Evolutionary conservation across 2,797 vertebrate species (phyloP).

Genomic region (Bradypodion ventrale): DNA sequence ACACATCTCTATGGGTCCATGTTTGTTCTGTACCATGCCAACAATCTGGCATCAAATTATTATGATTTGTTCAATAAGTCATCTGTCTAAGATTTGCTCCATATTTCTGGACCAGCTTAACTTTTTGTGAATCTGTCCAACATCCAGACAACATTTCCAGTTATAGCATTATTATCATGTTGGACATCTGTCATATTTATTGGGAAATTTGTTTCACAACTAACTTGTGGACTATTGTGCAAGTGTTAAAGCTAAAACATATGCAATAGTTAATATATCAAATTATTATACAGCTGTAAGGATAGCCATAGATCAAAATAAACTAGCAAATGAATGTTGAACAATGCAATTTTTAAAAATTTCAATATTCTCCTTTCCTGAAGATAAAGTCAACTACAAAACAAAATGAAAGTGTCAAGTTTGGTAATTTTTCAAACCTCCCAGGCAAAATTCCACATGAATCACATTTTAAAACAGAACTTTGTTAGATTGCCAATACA

Average conservation of each 20-base stretch:
- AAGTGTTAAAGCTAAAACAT: not conserved
- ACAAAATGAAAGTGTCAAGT: conserved; percentile 45
- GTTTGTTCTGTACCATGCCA: no score
- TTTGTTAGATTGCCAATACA: conserved; percentile 29
- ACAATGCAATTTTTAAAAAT: conserved; percentile 47
- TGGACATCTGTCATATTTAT: not conserved
- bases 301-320: not conserved
- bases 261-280: not conserved
- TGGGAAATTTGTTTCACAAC: not conserved
- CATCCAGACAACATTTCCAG: not conserved
- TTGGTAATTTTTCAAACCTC: conserved; percentile 46
- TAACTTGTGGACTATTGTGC: not conserved
- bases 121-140: not conserved
- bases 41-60: not conserved
- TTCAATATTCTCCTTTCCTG: conserved; percentile 52
- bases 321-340: conserved; percentile 36
- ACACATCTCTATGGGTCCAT: no score
- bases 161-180: not conserved
- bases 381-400: conserved; percentile 60
- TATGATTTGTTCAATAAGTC: not conserved
- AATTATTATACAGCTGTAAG: not conserved
- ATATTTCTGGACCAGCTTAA: not conserved
- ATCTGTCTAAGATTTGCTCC: not conserved
- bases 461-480: conserved; percentile 34
- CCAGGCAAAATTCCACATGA: conserved; percentile 40